Conservation (phyloP, 2,113 vertebrate species). For the Dermatemys mawii region DNA sequence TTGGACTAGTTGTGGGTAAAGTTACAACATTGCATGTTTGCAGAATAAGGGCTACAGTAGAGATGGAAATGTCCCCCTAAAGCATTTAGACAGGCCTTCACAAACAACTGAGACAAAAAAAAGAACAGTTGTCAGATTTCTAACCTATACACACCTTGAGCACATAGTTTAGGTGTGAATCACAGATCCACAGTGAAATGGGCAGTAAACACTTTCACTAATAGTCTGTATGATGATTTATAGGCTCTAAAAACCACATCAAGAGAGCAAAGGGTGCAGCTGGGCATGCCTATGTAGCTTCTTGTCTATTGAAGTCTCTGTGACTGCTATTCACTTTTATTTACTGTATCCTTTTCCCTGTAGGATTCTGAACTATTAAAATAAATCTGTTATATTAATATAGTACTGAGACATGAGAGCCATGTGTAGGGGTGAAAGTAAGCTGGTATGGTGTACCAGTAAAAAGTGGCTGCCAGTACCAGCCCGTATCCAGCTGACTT, state of each 20-base stretch:
- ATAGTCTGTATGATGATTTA: neutral
- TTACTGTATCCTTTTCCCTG: neutral
- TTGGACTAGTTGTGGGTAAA: neutral
- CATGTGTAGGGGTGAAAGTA: no score
- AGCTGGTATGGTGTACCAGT: no score
- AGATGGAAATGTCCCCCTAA: fast-evolving
- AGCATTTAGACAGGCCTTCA: neutral
- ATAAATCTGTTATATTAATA: neutral
- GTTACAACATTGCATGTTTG: neutral
- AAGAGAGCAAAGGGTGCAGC: neutral
- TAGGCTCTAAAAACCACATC: neutral
- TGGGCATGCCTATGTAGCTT: neutral
- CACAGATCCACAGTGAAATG: neutral
- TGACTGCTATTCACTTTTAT: neutral
- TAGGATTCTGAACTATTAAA: neutral
- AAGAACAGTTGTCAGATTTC: neutral
- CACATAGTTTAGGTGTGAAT: neutral
- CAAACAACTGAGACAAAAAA: neutral
- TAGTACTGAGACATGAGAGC: neutral
- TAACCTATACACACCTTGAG: neutral
- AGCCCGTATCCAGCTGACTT: no score
- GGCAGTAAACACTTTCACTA: neutral
- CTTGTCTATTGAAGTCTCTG: neutral
- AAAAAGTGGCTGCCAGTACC: no score
- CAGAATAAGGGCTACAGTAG: neutral